A percentile compares a stretch with the other conserved stretches of the same genome.
phyloP scores from a whole-genome alignment of 92 coral and sea anemone genomes.

The Actinernus sp. region DNA sequence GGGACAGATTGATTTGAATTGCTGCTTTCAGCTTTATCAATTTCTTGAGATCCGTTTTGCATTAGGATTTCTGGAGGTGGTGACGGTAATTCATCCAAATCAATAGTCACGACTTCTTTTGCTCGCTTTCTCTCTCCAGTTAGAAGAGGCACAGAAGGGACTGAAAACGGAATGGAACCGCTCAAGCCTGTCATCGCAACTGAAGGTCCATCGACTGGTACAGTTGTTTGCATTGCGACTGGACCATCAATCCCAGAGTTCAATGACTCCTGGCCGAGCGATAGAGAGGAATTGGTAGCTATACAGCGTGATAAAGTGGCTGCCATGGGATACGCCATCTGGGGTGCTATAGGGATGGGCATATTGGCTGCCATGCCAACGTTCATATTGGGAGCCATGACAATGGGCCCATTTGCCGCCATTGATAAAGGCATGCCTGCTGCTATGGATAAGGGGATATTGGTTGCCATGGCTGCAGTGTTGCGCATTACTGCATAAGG shows the following conservation, averaged over 20 bases:
- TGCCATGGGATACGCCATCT: neutral
- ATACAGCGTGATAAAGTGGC: no score
- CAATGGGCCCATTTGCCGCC: neutral
- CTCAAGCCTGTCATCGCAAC: neutral
- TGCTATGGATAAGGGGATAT: no score
- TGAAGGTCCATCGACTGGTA: neutral
- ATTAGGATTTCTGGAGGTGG: conserved; percentile 17
- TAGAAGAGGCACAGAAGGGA: neutral
- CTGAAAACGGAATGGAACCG: neutral
- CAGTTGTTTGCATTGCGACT: neutral
- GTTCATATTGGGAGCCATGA: neutral
- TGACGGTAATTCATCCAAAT: conserved; percentile 72
- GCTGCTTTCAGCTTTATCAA: neutral
- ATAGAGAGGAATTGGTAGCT: neutral
- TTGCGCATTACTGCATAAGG: conserved; percentile 7
- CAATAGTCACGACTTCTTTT: conserved; percentile 58
- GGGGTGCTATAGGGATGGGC: neutral
- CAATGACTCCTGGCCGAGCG: neutral
- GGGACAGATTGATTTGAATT: neutral
- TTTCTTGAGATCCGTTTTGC: neutral
- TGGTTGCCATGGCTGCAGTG: conserved; percentile 1
- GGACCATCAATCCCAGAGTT: neutral
- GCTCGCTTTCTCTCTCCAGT: neutral
- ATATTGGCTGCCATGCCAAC: neutral
- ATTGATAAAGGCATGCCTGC: no score